These are phyloP conservation scores for Anoplius nigerrimus DNA, from an alignment of 2,888 invertebrate genomes.

Conservation along the genomic window DNA sequence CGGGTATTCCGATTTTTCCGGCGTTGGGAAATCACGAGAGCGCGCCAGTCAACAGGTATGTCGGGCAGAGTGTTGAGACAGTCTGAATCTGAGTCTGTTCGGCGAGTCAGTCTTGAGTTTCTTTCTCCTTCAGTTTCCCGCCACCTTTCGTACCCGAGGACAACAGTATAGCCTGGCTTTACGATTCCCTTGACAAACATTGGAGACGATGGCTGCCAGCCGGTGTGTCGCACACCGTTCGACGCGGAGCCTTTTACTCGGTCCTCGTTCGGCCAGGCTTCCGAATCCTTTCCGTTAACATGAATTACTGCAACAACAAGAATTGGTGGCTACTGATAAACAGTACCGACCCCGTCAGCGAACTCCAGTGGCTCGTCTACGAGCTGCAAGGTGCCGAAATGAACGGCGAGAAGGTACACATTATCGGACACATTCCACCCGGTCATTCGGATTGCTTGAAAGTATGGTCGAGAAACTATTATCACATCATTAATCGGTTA, in stretches of 20 bases:
- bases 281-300: constrained; percentile 94
- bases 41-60: constrained; percentile 91
- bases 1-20: constrained; percentile 94
- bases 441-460: constrained; percentile 95
- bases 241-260: constrained; percentile 93
- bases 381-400: constrained; percentile 96
- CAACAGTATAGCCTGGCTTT: constrained; percentile 92
- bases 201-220: constrained; percentile 95
- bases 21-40: constrained; percentile 98
- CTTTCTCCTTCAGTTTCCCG: constrained; percentile 83
- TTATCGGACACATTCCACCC: constrained; percentile 97
- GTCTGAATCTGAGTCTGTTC: too few species aligned
- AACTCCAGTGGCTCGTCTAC: constrained; percentile 96
- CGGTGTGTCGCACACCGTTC: constrained; percentile 89
- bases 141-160: constrained; percentile 91
- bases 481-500: constrained; percentile 87
- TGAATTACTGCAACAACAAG: constrained; percentile 96
- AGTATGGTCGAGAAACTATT: constrained; percentile 97
- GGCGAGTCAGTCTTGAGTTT: too few species aligned
- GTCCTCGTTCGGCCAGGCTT: constrained; percentile 93
- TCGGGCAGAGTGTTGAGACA: too few species aligned
- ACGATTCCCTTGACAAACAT: constrained; percentile 90
- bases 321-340: constrained; percentile 97
- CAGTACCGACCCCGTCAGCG: constrained; percentile 96
- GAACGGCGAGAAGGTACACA: constrained; percentile 95